Conservation (phyloP, 2,113 vertebrate species). For the Anhinga rufa region DNA sequence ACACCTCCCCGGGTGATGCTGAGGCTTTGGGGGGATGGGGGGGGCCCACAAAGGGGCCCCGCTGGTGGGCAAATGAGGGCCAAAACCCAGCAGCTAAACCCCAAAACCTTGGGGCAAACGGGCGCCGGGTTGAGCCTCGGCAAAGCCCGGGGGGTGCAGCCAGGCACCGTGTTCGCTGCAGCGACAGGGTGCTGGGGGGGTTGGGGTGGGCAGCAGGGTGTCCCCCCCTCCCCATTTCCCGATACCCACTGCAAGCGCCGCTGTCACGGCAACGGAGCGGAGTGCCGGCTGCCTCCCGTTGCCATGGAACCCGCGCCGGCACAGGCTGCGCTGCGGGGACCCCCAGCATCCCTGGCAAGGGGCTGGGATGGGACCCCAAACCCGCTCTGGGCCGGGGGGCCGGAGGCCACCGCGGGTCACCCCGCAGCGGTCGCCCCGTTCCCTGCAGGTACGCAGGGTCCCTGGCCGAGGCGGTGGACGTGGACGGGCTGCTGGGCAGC, state of each 20-base stretch:
- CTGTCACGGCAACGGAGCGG: neutral
- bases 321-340: neutral
- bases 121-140: neutral
- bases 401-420: neutral
- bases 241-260: neutral
- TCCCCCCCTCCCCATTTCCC: neutral
- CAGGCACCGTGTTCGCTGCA: neutral
- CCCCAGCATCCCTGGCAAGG: neutral
- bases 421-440: neutral
- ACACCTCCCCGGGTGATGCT: fast-evolving
- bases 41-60: neutral
- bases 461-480: constrained; percentile 73
- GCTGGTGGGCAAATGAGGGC: neutral
- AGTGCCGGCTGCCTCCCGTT: neutral
- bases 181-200: neutral
- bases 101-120: neutral
- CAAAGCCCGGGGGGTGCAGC: neutral
- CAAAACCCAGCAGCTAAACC: neutral
- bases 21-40: neutral
- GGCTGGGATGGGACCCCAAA: neutral
- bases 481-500: constrained; percentile 66
- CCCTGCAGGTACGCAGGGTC: constrained; percentile 75
- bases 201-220: neutral
- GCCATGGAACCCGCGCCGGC: neutral
- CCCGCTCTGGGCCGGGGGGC: too few species aligned